Conservation (phyloP, 2,888 invertebrate species). For the Leptinotarsa peninsularis region DNA sequence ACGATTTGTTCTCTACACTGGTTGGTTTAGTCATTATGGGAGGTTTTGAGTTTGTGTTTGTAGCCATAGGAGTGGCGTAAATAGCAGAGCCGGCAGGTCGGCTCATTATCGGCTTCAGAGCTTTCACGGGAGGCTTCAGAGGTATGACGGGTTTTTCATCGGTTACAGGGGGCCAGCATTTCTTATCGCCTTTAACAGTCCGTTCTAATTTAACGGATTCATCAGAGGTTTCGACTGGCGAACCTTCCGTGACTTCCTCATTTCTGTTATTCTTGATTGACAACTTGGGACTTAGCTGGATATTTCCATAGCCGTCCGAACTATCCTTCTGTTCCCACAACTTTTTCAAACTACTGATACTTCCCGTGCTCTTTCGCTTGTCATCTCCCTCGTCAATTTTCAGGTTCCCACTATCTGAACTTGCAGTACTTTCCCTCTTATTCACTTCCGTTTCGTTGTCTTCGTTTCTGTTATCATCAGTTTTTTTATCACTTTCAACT, state of each 20-base stretch:
- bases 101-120: slow-evolving; percentile 70
- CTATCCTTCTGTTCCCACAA: slow-evolving; percentile 89
- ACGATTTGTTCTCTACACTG: slow-evolving; percentile 63
- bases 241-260: slow-evolving; percentile 64
- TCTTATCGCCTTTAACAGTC: slow-evolving; percentile 64
- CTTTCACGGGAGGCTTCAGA: slow-evolving; percentile 75
- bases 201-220: slow-evolving; percentile 59
- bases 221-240: slow-evolving; percentile 63
- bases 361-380: slow-evolving; percentile 90
- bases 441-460: slow-evolving; percentile 60
- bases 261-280: slow-evolving; percentile 67
- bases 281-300: slow-evolving; percentile 77
- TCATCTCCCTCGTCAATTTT: slow-evolving; percentile 78
- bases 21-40: slow-evolving; percentile 68
- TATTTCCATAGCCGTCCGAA: slow-evolving; percentile 65
- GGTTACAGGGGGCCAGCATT: slow-evolving; percentile 69
- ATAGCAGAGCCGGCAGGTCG: slow-evolving; percentile 72
- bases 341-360: slow-evolving; percentile 91
- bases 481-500: slow-evolving; percentile 73
- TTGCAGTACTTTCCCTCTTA: slow-evolving; percentile 66
- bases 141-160: slow-evolving; percentile 80
- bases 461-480: slow-evolving; percentile 55
- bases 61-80: slow-evolving; percentile 81
- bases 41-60: slow-evolving; percentile 60
- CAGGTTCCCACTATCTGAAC: slow-evolving; percentile 64